Conservation (phyloP, 2,113 vertebrate genomes). For the Martes martes region DNA sequence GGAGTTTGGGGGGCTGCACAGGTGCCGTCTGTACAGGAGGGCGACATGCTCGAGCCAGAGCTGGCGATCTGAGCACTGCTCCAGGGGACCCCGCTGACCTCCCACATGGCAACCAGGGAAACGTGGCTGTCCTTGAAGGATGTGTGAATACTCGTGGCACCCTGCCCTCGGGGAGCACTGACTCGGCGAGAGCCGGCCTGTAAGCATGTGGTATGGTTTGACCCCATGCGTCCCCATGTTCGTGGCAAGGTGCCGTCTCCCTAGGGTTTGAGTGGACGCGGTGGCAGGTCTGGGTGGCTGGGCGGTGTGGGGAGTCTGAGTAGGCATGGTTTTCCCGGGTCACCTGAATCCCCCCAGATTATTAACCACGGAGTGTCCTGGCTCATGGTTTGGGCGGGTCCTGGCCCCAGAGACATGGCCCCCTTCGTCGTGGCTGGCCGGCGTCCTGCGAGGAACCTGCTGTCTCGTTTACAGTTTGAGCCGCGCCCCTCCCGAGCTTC, state of each 20-base stretch:
- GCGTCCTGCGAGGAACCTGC: not conserved
- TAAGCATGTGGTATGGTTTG: accelerated
- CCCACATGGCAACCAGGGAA: not conserved
- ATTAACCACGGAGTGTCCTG: not conserved
- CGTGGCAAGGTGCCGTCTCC: not conserved
- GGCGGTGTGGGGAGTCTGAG: not conserved
- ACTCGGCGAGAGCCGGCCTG: accelerated
- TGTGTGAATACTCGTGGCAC: not conserved
- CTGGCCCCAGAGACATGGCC: no score
- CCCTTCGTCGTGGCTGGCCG: not conserved
- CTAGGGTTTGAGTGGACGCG: not conserved
- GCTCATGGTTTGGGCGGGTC: accelerated
- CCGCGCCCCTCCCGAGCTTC: not conserved
- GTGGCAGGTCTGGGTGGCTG: accelerated
- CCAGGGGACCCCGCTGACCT: not conserved
- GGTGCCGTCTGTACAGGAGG: accelerated
- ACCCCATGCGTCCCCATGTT: not conserved
- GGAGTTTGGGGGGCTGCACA: not conserved
- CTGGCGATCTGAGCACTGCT: not conserved
- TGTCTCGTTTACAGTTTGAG: not conserved
- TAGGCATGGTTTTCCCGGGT: not conserved
- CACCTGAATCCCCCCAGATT: not conserved
- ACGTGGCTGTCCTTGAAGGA: not conserved
- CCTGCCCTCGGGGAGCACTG: accelerated
- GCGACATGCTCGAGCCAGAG: accelerated